Conservation (phyloP, 2,113 vertebrate genomes). For the Anhinga rufa region DNA sequence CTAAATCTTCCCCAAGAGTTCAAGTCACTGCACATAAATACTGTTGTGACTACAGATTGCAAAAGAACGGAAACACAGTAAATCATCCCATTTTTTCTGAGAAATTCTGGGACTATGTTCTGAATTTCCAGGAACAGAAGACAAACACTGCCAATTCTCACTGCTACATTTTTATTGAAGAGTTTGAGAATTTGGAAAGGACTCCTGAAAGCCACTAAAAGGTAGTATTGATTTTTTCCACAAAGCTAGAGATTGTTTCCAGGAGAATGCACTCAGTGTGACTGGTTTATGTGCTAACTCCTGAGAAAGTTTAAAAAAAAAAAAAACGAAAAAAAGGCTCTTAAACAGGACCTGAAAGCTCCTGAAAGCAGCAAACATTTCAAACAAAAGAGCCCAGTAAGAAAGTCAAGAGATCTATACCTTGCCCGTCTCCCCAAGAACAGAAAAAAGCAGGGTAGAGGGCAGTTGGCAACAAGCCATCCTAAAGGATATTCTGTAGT, state of each 20-base stretch:
- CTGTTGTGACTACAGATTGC: slow-evolving; percentile 67
- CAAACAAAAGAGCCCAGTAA: neutral
- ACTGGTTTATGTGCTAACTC: neutral
- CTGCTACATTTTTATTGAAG: slow-evolving; percentile 74
- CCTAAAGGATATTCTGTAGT: neutral
- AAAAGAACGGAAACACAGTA: slow-evolving; percentile 80
- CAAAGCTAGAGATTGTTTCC: neutral
- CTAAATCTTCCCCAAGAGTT: slow-evolving; percentile 51
- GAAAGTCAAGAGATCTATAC: neutral
- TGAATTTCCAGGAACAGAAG: slow-evolving; percentile 87
- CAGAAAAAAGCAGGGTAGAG: neutral
- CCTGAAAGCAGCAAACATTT: neutral
- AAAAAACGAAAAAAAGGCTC: neutral
- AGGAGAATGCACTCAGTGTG: neutral
- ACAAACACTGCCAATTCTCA: slow-evolving; percentile 78
- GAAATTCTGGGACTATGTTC: slow-evolving; percentile 88
- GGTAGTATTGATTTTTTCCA: slow-evolving; percentile 6
- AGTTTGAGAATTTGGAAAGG: slow-evolving; percentile 62
- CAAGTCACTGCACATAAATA: slow-evolving; percentile 59
- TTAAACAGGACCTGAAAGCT: neutral
- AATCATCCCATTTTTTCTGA: slow-evolving; percentile 88
- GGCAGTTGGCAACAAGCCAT: neutral
- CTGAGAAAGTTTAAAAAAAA: neutral
- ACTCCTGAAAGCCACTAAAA: slow-evolving; percentile 42
- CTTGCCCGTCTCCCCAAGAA: neutral